A percentile compares a stretch with the other conserved stretches of the same genome.
Conservation (phyloP, 1,140 invertebrate species). For the Phymorhynchus buccinoides region DNA sequence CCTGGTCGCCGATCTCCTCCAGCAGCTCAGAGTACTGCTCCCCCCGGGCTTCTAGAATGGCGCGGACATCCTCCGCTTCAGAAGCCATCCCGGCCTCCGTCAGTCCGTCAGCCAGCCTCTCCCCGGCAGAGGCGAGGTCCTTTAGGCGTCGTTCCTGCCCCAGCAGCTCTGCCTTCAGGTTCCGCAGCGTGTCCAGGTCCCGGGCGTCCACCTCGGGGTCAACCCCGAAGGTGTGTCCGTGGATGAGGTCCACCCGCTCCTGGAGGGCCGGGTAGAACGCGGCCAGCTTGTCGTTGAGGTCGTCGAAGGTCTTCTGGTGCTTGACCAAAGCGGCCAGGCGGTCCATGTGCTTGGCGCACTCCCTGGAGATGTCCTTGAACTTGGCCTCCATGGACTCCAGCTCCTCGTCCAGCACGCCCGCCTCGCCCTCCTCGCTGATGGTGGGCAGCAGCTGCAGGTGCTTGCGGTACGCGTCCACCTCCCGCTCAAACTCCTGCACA, state of each 20-base stretch:
- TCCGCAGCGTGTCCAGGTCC: conserved; percentile 57
- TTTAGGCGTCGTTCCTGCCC: conserved; percentile 63
- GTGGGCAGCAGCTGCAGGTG: conserved; percentile 63
- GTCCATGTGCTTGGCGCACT: conserved; percentile 64
- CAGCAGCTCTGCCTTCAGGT: conserved; percentile 63
- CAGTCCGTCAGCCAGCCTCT: conserved; percentile 76
- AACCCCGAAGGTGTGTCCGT: conserved; percentile 57
- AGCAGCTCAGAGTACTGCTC: conserved; percentile 84
- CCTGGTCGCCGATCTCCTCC: conserved; percentile 84
- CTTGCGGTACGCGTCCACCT: conserved; percentile 64
- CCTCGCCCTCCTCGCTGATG: conserved; percentile 62
- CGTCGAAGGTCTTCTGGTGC: conserved; percentile 65
- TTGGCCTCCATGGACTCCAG: conserved; percentile 66
- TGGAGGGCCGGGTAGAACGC: conserved; percentile 89
- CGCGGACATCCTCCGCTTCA: conserved; percentile 77
- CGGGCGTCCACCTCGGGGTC: conserved; percentile 56
- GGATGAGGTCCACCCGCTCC: conserved; percentile 77
- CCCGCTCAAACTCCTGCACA: conserved; percentile 63
- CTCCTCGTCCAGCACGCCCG: conserved; percentile 66
- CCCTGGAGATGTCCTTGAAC: conserved; percentile 63
- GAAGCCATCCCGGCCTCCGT: conserved; percentile 79
- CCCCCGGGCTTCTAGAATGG: conserved; percentile 89
- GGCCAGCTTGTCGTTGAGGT: conserved; percentile 81
- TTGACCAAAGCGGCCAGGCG: conserved; percentile 60
- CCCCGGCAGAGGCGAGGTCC: conserved; percentile 60